These are phyloP conservation scores for Phortica okadai DNA, from an alignment of 2,888 invertebrate species.

Conservation along the genomic window DNA sequence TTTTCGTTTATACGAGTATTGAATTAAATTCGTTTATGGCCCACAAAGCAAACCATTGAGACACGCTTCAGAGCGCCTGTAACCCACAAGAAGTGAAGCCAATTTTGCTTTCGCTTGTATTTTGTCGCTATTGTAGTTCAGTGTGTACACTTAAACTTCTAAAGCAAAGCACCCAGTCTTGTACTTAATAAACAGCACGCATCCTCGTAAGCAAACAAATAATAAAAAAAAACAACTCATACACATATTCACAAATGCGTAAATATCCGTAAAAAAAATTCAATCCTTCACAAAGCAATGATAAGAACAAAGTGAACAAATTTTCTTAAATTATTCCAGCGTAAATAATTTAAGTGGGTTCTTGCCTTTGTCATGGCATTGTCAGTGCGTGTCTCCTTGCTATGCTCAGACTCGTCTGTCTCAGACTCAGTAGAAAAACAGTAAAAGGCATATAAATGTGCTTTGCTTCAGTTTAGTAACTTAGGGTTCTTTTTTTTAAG, in stretches of 20 bases:
- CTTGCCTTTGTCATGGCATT: not conserved
- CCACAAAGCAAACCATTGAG: not conserved
- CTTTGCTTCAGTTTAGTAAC: too few species aligned
- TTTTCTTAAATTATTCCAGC: not conserved
- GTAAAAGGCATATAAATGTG: too few species aligned
- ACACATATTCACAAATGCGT: not conserved
- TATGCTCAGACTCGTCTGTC: not conserved
- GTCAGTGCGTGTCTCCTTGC: not conserved
- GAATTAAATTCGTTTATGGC: conserved; percentile 23
- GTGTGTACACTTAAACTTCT: not conserved
- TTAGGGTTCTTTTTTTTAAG: too few species aligned
- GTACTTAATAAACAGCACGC: not conserved
- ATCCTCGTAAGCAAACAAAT: not conserved
- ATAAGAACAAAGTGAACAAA: conserved; percentile 7
- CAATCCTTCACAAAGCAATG: not conserved
- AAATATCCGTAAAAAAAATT: not conserved
- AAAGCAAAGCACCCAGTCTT: not conserved
- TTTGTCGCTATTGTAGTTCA: too few species aligned
- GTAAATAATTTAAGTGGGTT: not conserved
- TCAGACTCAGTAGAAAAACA: too few species aligned
- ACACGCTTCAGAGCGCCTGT: conserved; percentile 17
- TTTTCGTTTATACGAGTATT: conserved; percentile 4
- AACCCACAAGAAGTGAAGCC: too few species aligned
- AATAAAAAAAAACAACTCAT: not conserved
- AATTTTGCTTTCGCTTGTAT: too few species aligned